Base-by-base conservation (phyloP, 2,888 invertebrate genomes). In the Megamerina dolium region DNA sequence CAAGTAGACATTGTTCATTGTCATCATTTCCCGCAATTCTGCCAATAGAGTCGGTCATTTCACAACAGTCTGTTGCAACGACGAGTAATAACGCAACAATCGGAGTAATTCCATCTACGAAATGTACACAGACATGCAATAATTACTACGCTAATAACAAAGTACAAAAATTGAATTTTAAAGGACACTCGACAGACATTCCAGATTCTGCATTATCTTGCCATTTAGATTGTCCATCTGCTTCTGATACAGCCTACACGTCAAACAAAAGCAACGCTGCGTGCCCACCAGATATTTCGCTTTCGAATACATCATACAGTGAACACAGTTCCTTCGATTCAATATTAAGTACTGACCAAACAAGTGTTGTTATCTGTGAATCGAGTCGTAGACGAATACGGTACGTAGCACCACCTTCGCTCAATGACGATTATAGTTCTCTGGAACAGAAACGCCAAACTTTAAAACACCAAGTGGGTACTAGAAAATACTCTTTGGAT, bases 401-500 rank as follows among this genome's bases (percentile, higher is more conserved):
- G 32, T 54, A 51, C 40, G 75, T 78, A 42, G 73, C 76, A 46
- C 78, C 78, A 52, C 68, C 75, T 42, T 74, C 77, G 2, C 66
- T 74, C 16, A 73, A 72, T 55, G 58, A 75, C 34, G 76, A 78
- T 54, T 77, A 77, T 64, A 78, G 78, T 32, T 41, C 70, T 58
- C 5, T 2, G 6, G 33, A 35, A 14, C 59, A 60, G 16, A 58
- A 63, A 34, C 57, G 63, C 3, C 58, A 62, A 43, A 58, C 58
- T 10, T 40, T 61, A 16, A 58, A 53, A 32, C 61, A 61, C 51
- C 55, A 64, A 23, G 62, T 75, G 46, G 60, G 63, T 39, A 61
- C 61, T 27, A 64, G 64, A 48, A 72, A 74, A 60, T 61, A 76
- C 72, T 74, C 75, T 66, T 65, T 67, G 73, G 72, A 77, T 72